Evolutionary conservation across 2,113 vertebrate genomes (phyloP).

Genomic region (Brienomyrus brachyistius): DNA sequence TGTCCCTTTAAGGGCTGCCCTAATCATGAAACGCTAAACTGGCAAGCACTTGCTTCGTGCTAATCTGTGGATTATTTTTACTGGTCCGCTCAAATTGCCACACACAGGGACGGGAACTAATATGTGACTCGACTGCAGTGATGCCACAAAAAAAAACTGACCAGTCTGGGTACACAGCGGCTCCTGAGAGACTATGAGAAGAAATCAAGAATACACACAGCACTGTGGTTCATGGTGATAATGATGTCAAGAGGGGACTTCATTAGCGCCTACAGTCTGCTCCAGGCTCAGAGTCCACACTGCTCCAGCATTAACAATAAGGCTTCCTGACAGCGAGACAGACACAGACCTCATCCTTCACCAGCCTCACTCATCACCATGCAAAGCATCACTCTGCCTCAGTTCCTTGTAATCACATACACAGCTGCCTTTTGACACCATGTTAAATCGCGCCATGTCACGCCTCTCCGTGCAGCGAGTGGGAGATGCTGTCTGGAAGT

Average conservation of each 20-base stretch:
- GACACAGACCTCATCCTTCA: not conserved
- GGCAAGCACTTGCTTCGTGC: not conserved
- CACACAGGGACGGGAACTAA: not conserved
- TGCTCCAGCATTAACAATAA: not conserved
- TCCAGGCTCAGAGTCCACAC: not conserved
- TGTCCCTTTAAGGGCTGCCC: not conserved
- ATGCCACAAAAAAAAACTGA: not conserved
- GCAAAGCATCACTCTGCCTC: not conserved
- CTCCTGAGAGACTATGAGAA: not conserved
- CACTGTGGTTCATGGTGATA: not conserved
- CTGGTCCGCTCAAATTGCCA: not conserved
- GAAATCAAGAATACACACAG: not conserved
- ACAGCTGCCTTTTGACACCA: not conserved
- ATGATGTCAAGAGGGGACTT: not conserved
- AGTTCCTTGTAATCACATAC: not conserved
- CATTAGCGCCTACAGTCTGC: not conserved
- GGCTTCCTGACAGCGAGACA: not conserved
- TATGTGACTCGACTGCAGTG: not conserved
- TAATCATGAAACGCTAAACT: not conserved
- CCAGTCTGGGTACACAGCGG: not conserved
- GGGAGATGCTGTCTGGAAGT: slow-evolving; percentile 4
- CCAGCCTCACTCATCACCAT: not conserved
- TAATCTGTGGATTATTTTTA: not conserved
- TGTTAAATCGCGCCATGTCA: not conserved
- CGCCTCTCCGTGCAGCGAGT: not conserved